These are phyloP conservation scores for Bombus confusus DNA, from an alignment of 1,140 invertebrate genomes.

Conservation along the genomic window DNA sequence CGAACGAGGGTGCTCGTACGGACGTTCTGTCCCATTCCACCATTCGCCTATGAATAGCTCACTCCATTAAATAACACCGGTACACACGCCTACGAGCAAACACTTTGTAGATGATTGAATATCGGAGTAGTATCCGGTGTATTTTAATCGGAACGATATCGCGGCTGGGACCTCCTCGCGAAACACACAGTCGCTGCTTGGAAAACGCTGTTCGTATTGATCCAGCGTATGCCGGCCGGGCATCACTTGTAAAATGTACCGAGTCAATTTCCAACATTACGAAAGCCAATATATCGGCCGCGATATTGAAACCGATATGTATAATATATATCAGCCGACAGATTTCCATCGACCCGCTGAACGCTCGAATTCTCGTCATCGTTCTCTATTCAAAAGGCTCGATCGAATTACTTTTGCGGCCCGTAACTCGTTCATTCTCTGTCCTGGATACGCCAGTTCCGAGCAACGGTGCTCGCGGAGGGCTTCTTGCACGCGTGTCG, in stretches of 20 bases:
- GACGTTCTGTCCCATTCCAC: not conserved
- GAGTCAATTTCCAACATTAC: conserved; percentile 41
- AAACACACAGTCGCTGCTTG: conserved; percentile 56
- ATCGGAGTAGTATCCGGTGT: conserved; percentile 26
- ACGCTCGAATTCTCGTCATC: conserved; percentile 47
- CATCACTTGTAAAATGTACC: conserved; percentile 58
- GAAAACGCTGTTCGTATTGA: conserved; percentile 57
- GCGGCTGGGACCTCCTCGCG: conserved; percentile 6
- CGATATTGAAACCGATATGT: conserved; percentile 56
- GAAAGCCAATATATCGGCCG: conserved; percentile 20
- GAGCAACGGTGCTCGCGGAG: too few relatives aligned
- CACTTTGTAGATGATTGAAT: conserved; percentile 18
- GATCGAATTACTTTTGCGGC: conserved; percentile 54
- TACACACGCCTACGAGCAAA: conserved; percentile 11
- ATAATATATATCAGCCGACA: conserved; percentile 7
- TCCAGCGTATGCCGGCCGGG: conserved; percentile 1
- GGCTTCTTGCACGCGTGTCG: not conserved
- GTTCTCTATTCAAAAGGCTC: conserved; percentile 52
- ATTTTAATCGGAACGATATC: conserved; percentile 52
- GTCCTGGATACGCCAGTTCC: not conserved
- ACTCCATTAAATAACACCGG: conserved; percentile 7
- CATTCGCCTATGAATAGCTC: not conserved
- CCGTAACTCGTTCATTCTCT: conserved; percentile 43
- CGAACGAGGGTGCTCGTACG: not conserved
- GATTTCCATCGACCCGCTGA: conserved; percentile 43